phyloP scores from a whole-genome alignment of 1,140 invertebrate genomes.

The Frieseomelitta varia region DNA sequence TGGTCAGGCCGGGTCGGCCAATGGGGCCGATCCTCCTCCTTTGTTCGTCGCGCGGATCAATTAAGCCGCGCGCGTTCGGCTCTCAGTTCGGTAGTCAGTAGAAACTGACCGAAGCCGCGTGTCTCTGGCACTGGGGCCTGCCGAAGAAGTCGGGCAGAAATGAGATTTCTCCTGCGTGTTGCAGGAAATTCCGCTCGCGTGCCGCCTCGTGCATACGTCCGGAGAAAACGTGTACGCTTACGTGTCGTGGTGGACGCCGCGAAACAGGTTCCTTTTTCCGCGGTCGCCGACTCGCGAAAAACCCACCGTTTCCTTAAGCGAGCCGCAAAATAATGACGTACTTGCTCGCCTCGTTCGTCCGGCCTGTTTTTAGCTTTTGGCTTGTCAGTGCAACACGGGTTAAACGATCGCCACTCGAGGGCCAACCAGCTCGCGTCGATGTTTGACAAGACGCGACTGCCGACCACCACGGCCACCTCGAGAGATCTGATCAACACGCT shows the following conservation, averaged over 20 bases:
- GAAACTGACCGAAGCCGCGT: background rate
- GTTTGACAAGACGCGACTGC: background rate
- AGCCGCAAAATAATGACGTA: slow-evolving; percentile 66
- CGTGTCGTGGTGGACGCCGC: background rate
- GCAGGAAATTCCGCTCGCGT: slow-evolving; percentile 65
- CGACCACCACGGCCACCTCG: background rate
- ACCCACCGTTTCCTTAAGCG: slow-evolving; percentile 64
- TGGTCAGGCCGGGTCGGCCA: slow-evolving; percentile 42
- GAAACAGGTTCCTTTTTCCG: slow-evolving; percentile 40
- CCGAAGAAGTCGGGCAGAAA: background rate
- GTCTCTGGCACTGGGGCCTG: too few species aligned
- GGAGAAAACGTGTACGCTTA: slow-evolving; percentile 26
- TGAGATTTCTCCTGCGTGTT: slow-evolving; percentile 48
- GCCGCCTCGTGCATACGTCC: slow-evolving; percentile 49
- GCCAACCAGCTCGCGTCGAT: background rate
- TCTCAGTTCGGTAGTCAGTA: background rate
- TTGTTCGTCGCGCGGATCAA: slow-evolving; percentile 47
- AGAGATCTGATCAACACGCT: background rate
- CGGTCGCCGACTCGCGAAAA: slow-evolving; percentile 37
- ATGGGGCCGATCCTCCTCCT: slow-evolving; percentile 15
- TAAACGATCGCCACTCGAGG: background rate
- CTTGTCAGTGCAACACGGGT: background rate
- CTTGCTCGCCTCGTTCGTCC: slow-evolving; percentile 47
- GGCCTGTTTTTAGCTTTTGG: slow-evolving; percentile 33
- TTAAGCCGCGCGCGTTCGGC: slow-evolving; percentile 51